Evolutionary conservation across 2,113 vertebrate genomes (phyloP).

Genomic region (Psilopsiagon aymara): DNA sequence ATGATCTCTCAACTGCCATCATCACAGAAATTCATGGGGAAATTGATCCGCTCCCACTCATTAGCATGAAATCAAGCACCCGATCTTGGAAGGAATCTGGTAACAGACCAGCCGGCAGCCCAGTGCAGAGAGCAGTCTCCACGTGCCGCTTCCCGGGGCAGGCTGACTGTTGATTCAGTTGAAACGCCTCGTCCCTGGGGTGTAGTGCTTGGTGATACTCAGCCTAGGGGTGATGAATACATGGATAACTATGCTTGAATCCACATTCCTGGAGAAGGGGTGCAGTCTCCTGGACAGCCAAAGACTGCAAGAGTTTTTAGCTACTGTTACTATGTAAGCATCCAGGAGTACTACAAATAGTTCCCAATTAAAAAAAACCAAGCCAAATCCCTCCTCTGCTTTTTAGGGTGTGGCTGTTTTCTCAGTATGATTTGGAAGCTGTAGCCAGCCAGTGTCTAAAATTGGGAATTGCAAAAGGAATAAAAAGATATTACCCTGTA

Average conservation of each 20-base stretch:
- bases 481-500: neutral
- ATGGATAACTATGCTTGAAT: conserved; percentile 3
- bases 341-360: neutral
- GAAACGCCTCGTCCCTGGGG: neutral
- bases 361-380: neutral
- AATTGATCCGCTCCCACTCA: neutral
- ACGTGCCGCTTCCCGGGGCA: neutral
- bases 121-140: neutral
- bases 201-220: neutral
- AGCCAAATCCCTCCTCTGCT: neutral
- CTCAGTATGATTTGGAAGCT: neutral
- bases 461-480: neutral
- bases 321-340: conserved; percentile 51
- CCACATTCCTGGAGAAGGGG: conserved; percentile 29
- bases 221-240: conserved; percentile 26
- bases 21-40: conserved; percentile 1
- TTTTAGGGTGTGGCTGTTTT: neutral
- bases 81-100: conserved; percentile 46
- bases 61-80: conserved; percentile 37
- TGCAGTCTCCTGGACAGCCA: conserved; percentile 22
- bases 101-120: neutral
- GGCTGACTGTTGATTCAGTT: neutral
- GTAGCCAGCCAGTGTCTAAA: neutral
- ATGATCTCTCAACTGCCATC: conserved; percentile 5
- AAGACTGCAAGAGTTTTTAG: conserved; percentile 47